Evolutionary conservation across 1,140 invertebrate genomes (phyloP).

Genomic region (Chironomus tepperi): DNA sequence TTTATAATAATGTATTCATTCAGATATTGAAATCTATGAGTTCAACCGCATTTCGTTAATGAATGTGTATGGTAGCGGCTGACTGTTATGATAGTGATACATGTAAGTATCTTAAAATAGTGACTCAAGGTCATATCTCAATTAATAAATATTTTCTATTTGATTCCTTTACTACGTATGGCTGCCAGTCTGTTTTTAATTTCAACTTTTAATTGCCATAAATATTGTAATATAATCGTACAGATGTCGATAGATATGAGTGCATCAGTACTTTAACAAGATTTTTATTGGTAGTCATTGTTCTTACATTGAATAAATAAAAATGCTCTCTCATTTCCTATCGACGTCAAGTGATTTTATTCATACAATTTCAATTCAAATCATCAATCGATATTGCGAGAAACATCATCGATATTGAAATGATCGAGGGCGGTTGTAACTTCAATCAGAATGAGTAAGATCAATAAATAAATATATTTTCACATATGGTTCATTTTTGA

Average conservation of each 20-base stretch:
- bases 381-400: background rate
- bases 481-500: background rate
- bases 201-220: no score
- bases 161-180: no score
- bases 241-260: no score
- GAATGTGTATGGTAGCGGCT: background rate
- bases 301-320: no score
- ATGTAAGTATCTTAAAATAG: background rate
- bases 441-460: no score
- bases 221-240: no score
- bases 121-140: constrained; percentile 1
- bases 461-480: background rate
- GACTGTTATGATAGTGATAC: background rate
- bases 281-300: no score
- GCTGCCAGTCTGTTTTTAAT: no score
- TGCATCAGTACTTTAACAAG: no score
- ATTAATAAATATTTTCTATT: background rate
- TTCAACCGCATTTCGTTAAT: background rate
- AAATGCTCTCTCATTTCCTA: no score
- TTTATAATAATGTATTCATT: no score
- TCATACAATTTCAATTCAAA: background rate
- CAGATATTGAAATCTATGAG: background rate
- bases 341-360: background rate
- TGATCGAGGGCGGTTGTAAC: background rate
- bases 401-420: background rate